Conservation (phyloP, 2,888 invertebrate genomes). For the Graphium colonna region DNA sequence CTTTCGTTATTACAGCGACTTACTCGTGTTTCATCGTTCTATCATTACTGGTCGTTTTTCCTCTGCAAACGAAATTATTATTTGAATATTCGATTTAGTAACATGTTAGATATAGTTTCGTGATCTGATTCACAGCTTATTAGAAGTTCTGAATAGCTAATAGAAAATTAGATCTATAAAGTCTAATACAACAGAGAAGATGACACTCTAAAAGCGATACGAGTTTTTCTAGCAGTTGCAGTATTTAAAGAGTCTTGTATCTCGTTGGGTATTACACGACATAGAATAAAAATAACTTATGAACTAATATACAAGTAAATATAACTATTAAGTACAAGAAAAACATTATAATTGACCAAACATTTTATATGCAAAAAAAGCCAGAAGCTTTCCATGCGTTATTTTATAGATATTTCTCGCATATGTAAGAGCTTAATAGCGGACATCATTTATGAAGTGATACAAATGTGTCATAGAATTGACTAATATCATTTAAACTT, state of each 20-base stretch:
- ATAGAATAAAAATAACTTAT: slow-evolving; percentile 2
- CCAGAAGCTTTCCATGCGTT: slow-evolving; percentile 21
- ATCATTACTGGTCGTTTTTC: slow-evolving; percentile 56
- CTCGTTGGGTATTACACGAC: slow-evolving; percentile 16
- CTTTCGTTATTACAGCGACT: slow-evolving; percentile 41
- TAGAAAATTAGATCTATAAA: background rate
- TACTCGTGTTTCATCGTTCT: slow-evolving; percentile 74
- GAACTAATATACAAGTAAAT: slow-evolving; percentile 11
- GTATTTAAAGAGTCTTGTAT: slow-evolving; percentile 15
- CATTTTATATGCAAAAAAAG: slow-evolving; percentile 13
- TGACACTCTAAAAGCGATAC: slow-evolving; percentile 11
- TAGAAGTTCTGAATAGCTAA: background rate
- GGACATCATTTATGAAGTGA: slow-evolving; percentile 3
- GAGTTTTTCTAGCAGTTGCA: background rate
- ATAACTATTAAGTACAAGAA: background rate
- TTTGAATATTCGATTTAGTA: slow-evolving; percentile 33
- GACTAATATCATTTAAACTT: no score
- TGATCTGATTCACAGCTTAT: background rate
- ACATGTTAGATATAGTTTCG: background rate
- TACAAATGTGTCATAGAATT: slow-evolving; percentile 1
- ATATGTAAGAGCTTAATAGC: slow-evolving; percentile 13
- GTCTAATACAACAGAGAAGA: slow-evolving; percentile 9
- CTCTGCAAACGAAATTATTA: slow-evolving; percentile 63
- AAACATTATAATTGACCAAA: slow-evolving; percentile 1
- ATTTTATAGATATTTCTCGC: slow-evolving; percentile 1